Evolutionary conservation across 2,113 vertebrate genomes (phyloP), one percentile per base, ranked within the genome.

Genomic region (Corythaeola cristata): DNA sequence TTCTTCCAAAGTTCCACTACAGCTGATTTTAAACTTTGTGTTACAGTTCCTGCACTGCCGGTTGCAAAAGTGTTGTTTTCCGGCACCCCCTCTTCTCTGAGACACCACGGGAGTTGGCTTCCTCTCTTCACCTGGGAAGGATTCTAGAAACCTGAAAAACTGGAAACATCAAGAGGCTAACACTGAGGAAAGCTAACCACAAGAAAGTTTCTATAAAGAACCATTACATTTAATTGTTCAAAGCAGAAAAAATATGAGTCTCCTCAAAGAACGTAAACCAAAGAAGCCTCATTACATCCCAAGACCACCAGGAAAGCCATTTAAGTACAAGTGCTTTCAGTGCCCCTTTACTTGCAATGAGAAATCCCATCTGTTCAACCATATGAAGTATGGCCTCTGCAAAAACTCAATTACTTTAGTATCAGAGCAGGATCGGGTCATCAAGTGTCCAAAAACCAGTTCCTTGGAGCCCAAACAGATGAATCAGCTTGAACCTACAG

Each of bases 271-370:
- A 74, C 98, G 99, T 59, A 99, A 99, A 91, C 99, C 99, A 32
- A 99, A 99, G 96, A 99, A 99, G 96, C 99, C 99, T 11, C 99
- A 99, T 84, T 99, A 99, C 91, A 99, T 99, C 93, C 99, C 99
- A 13, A 97, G 99, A 62, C 99, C 99, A 17, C 99, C 99, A 1
- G 99, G 99, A 85, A 99, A 99, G 79, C 99, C 99, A 8, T 99
- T 99, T 97, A 99, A 99, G 96, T 99, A 99, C 96, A 99, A 99
- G 97, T 99, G 99, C 85, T 99, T 99, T 98, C 99, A 99, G 82
- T 99, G 99, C 60, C 99, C 99, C 23, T 99, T 99, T 79, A 99
- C 99, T 35, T 99, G 99, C 98, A 99, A 99, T 5, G 99, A 99
- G 95, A 99, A 99, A 97, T 99, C 99, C 11, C 99, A 99, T 62